Conservation (phyloP, 2,888 invertebrate genomes). For the Ormyrus pomaceus region DNA sequence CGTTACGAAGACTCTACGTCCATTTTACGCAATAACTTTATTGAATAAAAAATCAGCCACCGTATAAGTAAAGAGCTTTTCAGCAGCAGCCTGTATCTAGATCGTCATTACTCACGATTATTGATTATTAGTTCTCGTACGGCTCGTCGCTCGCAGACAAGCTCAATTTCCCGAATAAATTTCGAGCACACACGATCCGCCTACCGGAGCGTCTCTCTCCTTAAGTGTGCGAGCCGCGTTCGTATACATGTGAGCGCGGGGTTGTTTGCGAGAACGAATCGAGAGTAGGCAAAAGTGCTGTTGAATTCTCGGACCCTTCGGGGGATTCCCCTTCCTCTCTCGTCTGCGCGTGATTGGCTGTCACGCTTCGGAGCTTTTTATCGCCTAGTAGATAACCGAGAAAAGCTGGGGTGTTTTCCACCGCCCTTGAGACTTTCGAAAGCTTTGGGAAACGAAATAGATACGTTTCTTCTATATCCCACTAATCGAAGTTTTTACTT, state of each 20-base stretch:
- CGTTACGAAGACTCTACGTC: no score
- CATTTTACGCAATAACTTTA: no score
- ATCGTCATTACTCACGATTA: slow-evolving; percentile 25
- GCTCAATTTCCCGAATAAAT: slow-evolving; percentile 40
- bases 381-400: slow-evolving; percentile 49
- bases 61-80: neutral
- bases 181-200: slow-evolving; percentile 16
- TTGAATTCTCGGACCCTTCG: slow-evolving; percentile 28
- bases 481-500: slow-evolving; percentile 35
- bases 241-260: neutral
- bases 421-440: slow-evolving; percentile 31
- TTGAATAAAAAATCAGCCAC: neutral
- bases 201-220: no score
- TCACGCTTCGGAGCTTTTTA: slow-evolving; percentile 55
- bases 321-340: neutral
- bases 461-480: slow-evolving; percentile 11
- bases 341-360: slow-evolving; percentile 46
- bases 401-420: slow-evolving; percentile 19
- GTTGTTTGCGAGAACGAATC: slow-evolving; percentile 31
- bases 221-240: no score
- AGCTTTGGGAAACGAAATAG: slow-evolving; percentile 25
- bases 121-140: slow-evolving; percentile 35
- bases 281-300: slow-evolving; percentile 32
- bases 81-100: slow-evolving; percentile 9
- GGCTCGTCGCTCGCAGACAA: slow-evolving; percentile 2